phyloP scores from a whole-genome alignment of 2,797 vertebrate species.

The Characodon lateralis region DNA sequence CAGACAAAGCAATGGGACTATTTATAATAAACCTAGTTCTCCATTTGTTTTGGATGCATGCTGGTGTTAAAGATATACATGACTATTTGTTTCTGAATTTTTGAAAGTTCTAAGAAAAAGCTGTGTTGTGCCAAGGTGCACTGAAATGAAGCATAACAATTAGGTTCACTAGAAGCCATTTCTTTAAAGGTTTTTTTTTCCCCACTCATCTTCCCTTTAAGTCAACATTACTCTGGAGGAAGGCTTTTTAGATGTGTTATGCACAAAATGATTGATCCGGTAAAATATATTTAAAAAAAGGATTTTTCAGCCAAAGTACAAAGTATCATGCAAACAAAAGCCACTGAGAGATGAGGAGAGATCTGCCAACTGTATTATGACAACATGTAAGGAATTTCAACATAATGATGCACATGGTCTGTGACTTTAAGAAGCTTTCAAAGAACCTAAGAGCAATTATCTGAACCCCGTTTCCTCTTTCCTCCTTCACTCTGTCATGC shows the following conservation, averaged over 20 bases:
- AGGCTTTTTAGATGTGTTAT: background rate
- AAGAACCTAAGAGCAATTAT: constrained; percentile 44
- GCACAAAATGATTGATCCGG: background rate
- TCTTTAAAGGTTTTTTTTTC: background rate
- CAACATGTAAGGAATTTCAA: constrained; percentile 45
- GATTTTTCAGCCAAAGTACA: constrained; percentile 5
- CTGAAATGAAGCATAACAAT: background rate
- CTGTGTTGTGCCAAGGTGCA: background rate
- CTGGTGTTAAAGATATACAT: constrained; percentile 74
- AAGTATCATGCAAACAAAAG: constrained; percentile 1
- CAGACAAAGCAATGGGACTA: constrained; percentile 44
- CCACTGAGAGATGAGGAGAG: background rate
- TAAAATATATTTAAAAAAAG: background rate
- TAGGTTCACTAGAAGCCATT: background rate
- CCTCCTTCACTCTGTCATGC: constrained; percentile 37
- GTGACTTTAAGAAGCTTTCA: constrained; percentile 38
- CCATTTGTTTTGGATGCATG: constrained; percentile 76
- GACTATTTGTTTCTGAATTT: constrained; percentile 61
- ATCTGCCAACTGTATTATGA: constrained; percentile 31
- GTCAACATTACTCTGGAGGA: background rate
- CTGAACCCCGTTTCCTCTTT: constrained; percentile 26
- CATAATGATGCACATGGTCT: constrained; percentile 31
- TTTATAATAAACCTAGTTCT: constrained; percentile 60
- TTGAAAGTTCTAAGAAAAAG: constrained; percentile 42
- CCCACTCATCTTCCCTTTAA: background rate